A percentile compares a stretch with the other conserved stretches of the same genome.
These are phyloP conservation scores for Cryptocheilus praepositus DNA, from an alignment of 2,888 invertebrate genomes.

Conservation along the genomic window DNA sequence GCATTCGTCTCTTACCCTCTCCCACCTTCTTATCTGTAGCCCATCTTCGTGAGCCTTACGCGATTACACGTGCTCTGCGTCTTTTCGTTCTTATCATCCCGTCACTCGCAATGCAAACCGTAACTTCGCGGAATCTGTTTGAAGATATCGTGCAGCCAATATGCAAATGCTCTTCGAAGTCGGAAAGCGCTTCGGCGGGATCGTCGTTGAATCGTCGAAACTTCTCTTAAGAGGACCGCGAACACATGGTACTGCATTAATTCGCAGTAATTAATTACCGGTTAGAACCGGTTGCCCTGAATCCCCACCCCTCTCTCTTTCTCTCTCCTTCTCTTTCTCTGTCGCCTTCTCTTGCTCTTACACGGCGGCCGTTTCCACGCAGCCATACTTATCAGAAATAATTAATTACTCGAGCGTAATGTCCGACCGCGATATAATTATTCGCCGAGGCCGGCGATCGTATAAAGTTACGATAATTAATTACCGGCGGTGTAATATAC, in stretches of 20 bases:
- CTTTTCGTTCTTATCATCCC: background rate
- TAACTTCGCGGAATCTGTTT: background rate
- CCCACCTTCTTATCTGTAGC: conserved; percentile 4
- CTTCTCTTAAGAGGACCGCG: background rate
- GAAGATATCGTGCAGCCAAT: background rate
- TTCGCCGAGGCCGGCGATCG: conserved; percentile 27
- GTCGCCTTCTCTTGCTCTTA: conserved; percentile 26
- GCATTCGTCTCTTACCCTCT: conserved; percentile 1
- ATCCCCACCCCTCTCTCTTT: background rate
- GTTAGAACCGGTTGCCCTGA: background rate
- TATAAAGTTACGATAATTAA: conserved; percentile 48
- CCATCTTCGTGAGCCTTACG: conserved; percentile 10
- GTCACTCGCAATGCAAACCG: too few relatives aligned
- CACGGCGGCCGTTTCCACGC: conserved; percentile 35
- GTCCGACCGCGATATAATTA: conserved; percentile 42
- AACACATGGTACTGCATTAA: conserved; percentile 43
- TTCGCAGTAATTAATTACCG: conserved; percentile 51
- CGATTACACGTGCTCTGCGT: conserved; percentile 6
- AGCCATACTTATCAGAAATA: conserved; percentile 50
- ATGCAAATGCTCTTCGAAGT: too few relatives aligned
- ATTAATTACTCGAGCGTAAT: conserved; percentile 47
- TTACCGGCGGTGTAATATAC: conserved; percentile 30
- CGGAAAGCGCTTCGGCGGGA: conserved; percentile 13
- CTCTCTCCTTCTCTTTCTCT: conserved; percentile 1
- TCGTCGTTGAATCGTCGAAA: conserved; percentile 35